Conservation (phyloP, 2,888 invertebrate species). For the Cheilosia variabilis region DNA sequence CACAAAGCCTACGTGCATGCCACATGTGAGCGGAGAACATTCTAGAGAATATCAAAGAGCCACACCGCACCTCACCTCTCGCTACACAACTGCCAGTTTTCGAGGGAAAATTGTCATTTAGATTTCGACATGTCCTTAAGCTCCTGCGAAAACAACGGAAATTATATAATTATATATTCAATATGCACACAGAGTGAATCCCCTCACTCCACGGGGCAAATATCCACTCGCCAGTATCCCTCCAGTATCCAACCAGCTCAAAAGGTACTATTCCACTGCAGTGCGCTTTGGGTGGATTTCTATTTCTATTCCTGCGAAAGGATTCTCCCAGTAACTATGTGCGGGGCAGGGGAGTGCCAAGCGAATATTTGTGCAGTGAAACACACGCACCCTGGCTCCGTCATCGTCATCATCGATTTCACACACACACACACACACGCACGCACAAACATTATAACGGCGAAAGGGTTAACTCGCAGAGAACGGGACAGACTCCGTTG, state of each 20-base stretch:
- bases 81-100: conserved; percentile 11
- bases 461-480: conserved; percentile 41
- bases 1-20: conserved; percentile 25
- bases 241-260: conserved; percentile 15
- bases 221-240: background rate
- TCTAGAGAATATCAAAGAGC: conserved; percentile 36
- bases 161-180: conserved; percentile 72
- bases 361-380: conserved; percentile 62
- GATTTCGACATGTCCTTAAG: conserved; percentile 71
- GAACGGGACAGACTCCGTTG: conserved; percentile 13
- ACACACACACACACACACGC: background rate
- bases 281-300: conserved; percentile 37
- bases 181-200: conserved; percentile 40
- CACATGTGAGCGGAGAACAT: background rate
- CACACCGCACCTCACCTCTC: conserved; percentile 1
- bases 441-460: background rate
- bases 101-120: conserved; percentile 64
- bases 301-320: conserved; percentile 41
- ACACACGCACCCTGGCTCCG: conserved; percentile 44
- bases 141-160: conserved; percentile 66
- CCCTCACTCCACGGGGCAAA: background rate
- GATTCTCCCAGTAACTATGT: conserved; percentile 39
- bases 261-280: conserved; percentile 57
- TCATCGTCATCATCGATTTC: conserved; percentile 57
- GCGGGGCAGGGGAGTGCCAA: conserved; percentile 18